These are phyloP conservation scores for Micrasema minimum DNA, from an alignment of 1,140 invertebrate species.

Conservation along the genomic window DNA sequence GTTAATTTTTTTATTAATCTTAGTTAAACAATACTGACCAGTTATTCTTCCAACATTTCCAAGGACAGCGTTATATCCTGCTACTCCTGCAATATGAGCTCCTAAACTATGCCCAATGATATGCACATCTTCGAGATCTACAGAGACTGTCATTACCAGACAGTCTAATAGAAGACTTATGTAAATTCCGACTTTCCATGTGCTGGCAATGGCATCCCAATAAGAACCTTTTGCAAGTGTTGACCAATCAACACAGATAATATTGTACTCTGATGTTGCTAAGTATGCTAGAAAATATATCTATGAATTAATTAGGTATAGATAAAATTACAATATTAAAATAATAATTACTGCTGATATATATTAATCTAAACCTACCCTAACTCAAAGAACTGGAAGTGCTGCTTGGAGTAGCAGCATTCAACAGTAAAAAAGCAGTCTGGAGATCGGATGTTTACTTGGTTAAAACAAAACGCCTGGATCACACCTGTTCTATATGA, in stretches of 20 bases:
- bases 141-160: slow-evolving; percentile 32
- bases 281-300: slow-evolving; percentile 43
- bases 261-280: slow-evolving; percentile 23
- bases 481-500: no score
- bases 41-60: slow-evolving; percentile 45
- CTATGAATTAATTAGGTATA: neutral
- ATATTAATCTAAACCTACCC: neutral
- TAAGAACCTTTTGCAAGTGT: slow-evolving; percentile 31
- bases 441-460: no score
- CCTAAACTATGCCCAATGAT: slow-evolving; percentile 49
- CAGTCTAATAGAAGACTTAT: slow-evolving; percentile 41
- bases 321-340: neutral
- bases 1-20: no score
- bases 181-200: slow-evolving; percentile 12
- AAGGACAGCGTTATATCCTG: slow-evolving; percentile 31
- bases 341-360: neutral
- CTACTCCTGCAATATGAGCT: slow-evolving; percentile 45
- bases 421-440: no score
- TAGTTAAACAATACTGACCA: slow-evolving; percentile 29
- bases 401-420: no score
- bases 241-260: slow-evolving; percentile 49
- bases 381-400: no score
- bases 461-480: no score
- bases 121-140: slow-evolving; percentile 39
- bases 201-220: slow-evolving; percentile 41